Base-by-base conservation (phyloP, 1,140 invertebrate genomes). In the Babylonia areolata region DNA sequence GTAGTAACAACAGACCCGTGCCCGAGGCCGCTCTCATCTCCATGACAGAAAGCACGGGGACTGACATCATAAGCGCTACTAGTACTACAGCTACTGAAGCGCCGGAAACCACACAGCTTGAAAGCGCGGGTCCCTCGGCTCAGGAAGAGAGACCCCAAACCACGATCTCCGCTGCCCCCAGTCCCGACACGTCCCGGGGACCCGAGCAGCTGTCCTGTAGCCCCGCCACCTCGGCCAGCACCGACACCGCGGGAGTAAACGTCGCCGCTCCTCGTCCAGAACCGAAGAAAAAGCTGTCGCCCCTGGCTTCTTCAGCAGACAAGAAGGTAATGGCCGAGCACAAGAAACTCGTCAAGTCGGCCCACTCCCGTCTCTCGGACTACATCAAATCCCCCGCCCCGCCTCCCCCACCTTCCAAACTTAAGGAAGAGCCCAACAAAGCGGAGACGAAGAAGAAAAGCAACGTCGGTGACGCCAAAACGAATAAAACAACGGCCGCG, bases 281-380 rank as follows among this genome's bases (percentile, higher is more conserved):
- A 40, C 89, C 87, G 1, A 84, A 73, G 39, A 89, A 87, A 79
- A 84, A 69, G 84, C 88, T 85, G 39, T n/a, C 78, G 12, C 33
- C 78, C 42, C 3, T 31, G 6, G 6, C 42, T 12, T 17, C 42
- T 28, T 31, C 42, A 1, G 87, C 85, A 58, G 77, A 39, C 69
- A 73, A 86, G 46, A 91, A 90, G 78, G 46, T 51, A 15, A 81
- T 86, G 37, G 82, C 87, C 5, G 90, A 92, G 64, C 92, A 93
- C 81, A 93, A 93, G 81, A 90, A 95, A 89, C 88, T 94, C 92
- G 85, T 95, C 81, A 91, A 90, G 23, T 90, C 91, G 35, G 91
- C 91, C n/a, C 86, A 88, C 5, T 93, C 93, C 51, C 86, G 87
- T 46, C 86, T 93, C 73, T 89, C 92, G 40, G 93, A 92, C 85